phyloP scores from a whole-genome alignment of 2,797 vertebrate species.

The Tamandua tetradactyla region DNA sequence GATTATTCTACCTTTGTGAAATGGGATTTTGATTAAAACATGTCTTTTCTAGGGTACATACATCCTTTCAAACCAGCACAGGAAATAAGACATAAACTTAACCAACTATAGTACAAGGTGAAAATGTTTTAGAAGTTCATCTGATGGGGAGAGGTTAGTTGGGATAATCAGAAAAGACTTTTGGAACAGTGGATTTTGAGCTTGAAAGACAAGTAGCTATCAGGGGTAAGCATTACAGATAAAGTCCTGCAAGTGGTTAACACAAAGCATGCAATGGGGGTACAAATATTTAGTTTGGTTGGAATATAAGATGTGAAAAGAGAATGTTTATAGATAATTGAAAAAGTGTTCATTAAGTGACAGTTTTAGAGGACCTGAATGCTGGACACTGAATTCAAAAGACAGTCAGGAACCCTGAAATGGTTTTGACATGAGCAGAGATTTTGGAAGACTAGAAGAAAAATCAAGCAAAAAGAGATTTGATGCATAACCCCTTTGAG shows the following conservation, averaged over 20 bases:
- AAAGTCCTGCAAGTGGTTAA: neutral
- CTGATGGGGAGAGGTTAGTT: neutral
- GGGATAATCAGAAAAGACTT: neutral
- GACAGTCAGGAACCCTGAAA: neutral
- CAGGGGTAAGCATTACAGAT: neutral
- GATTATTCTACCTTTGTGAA: no score
- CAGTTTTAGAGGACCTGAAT: neutral
- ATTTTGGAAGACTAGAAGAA: neutral
- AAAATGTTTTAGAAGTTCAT: neutral
- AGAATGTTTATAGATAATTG: neutral
- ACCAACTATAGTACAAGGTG: neutral
- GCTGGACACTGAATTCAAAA: neutral
- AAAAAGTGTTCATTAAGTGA: neutral
- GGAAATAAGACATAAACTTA: neutral
- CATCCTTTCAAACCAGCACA: no score
- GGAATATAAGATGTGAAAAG: neutral
- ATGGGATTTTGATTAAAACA: no score
- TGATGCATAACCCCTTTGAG: neutral
- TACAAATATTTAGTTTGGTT: neutral
- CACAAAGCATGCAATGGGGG: fast-evolving
- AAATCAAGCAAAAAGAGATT: neutral
- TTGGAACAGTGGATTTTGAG: neutral
- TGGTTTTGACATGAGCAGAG: neutral
- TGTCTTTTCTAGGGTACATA: no score
- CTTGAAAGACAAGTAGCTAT: neutral